Evolutionary conservation across 2,888 invertebrate species (phyloP), one percentile per base, ranked within the genome.

Genomic region (Frankliniella intonsa): DNA sequence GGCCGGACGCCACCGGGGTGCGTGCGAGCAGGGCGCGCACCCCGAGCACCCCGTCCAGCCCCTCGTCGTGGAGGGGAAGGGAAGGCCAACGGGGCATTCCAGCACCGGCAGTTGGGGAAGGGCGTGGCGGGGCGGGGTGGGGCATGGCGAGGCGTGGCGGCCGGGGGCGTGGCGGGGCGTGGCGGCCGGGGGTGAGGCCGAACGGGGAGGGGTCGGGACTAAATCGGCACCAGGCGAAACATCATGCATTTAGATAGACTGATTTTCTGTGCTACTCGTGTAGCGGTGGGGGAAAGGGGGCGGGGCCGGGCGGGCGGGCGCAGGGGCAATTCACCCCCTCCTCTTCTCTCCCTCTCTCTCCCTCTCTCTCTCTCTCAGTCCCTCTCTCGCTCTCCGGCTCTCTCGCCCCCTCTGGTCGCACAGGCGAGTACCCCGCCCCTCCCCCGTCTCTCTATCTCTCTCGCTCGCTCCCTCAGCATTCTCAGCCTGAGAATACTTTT

Each of bases 171-270:
- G 69, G 69, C 22, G 69, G 22, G 69, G 69, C 1, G 69, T 9
- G 25, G 69, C 25, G 25, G 69, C 22, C 14, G 8, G 22, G 22
- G n/a, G 69, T 11, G 22, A 22, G 69, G 69, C 69, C 22, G 69
- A 11, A 25, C 69, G 9, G 69, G 69, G 25, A 76, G 69, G 69
- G 69, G 69, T 76, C 69, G 69, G 69, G 69, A 76, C 69, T 76
- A 76, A 76, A 76, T 76, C 69, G 69, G 69, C 69, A 76, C 69
- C 69, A 76, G 69, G 69, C 69, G 69, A 76, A 76, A 76, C 69
- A 76, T 76, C 69, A 76, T 76, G 69, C 69, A 76, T 76, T 76
- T 76, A 76, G 69, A 76, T 76, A 76, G 69, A 76, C 69, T 76
- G 69, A 76, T 76, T 76, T 76, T 76, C 69, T 25, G 69, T 76